Base-by-base conservation (phyloP, 2,797 vertebrate genomes). In the Triplophysa yarkandensis region DNA sequence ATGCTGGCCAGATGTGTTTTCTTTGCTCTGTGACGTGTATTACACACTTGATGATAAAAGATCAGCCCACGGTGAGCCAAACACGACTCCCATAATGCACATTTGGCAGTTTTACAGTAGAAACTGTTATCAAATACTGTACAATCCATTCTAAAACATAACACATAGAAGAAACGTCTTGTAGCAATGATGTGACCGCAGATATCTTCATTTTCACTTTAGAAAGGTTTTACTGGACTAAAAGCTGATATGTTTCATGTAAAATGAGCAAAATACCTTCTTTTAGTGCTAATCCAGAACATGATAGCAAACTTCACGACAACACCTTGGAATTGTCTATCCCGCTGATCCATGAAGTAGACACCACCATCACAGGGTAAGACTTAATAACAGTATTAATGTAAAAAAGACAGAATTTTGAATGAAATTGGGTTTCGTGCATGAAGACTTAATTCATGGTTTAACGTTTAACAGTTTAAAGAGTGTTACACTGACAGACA, bases 351-450 rank as follows among this genome's bases (percentile, higher is more conserved):
- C 97, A 98, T 8, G 96, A 99, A 87, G 96, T 98, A 21, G 97
- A 98, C 89, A 94, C 95, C 0, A 94, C 95, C 48, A 88, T 99
- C 80, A 95, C 85, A 1, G 96, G 96, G 97, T 99, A 92, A 93
- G 91, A 71, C 73, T 82, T 64, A n/a, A n/a, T n/a, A n/a, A n/a
- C n/a, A n/a, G n/a, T 9, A 10, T 10, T 1, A 16, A 17, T 4
- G 4, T 6, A n/a, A 44, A 17, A 44, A 44, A 44, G 17, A 44
- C 6, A 44, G 14, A 10, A 14, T 16, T 16, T 43, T 4, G 1
- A 4, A 17, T 57, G 36, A 23, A 3, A 27, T 4, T 7, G 19
- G 19, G 2, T 4, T 21, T 21, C 50, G 19, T 52, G 2, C 14
- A 54, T 55, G 23, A 68, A 46, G 17, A 19, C n/a, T 19, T 6